Evolutionary conservation across 2,113 vertebrate species (phyloP), one percentile per base, ranked within the genome.

Genomic region (Ceyx margarethae): DNA sequence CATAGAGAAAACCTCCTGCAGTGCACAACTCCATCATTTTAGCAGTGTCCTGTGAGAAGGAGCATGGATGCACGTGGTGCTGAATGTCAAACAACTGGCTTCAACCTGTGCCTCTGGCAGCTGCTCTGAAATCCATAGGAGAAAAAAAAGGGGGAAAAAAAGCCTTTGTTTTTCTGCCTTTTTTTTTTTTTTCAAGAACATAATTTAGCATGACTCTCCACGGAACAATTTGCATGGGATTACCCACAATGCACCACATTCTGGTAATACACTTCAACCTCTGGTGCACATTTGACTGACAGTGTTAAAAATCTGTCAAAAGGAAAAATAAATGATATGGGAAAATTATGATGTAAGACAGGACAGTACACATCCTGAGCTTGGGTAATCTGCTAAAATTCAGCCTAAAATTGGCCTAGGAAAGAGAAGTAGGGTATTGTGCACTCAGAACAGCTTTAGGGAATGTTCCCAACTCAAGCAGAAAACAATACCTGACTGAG

Each of bases 161-260:
- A 22, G 3, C 2, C 53, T 79, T 92, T 85, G 37, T 84, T 91
- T 93, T 90, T 40, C 65, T 77, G 26, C 17, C 13, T 26, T 20
- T n/a, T 81, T 82, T 76, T 56, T 22, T 42, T 73, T 81, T 74
- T 35, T 0, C 46, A 54, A 68, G 71, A 90, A 58, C 7, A 76
- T 92, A 96, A 91, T 77, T 94, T 79, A 61, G 29, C 81, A 65
- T 16, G 62, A 87, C 58, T 96, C 91, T 93, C 51, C 18, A 81
- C 56, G 96, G 84, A 95, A 91, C 26, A 58, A 95, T 96, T 95
- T 96, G 83, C 87, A 72, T 40, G 40, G 68, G 95, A 95, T 96
- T 97, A 96, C 93, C 93, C 96, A 95, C 50, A 97, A 82, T 95
- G 78, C 90, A 50, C 37, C 86, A 73, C 28, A 62, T 75, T 91